A percentile compares a stretch with the other conserved stretches of the same genome.
Conservation (phyloP, 1,140 invertebrate genomes). For the Thaumetopoea pityocampa region DNA sequence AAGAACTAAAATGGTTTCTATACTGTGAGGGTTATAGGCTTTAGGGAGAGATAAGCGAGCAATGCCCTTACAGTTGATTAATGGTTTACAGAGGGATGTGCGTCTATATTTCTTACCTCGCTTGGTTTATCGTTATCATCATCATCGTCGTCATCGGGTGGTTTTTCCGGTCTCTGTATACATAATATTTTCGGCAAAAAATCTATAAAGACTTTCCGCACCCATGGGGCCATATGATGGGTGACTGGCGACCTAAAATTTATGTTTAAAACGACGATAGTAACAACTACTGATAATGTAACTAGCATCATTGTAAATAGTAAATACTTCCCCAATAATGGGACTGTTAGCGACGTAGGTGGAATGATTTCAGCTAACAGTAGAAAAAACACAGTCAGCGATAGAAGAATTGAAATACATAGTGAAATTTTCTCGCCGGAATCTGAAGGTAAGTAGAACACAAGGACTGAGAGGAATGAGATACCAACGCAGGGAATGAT, state of each 20-base stretch:
- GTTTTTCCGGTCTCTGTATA: constrained; percentile 88
- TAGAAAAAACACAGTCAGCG: constrained; percentile 98
- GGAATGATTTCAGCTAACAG: constrained; percentile 98
- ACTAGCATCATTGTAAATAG: constrained; percentile 99
- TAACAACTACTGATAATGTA: constrained; percentile 97
- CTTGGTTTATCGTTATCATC: constrained; percentile 83
- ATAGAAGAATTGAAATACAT: constrained; percentile 98
- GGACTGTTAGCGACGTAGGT: constrained; percentile 98
- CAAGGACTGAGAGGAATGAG: constrained; percentile 97
- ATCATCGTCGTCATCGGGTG: constrained; percentile 79
- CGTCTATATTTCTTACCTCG: constrained; percentile 71
- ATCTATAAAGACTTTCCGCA: constrained; percentile 91
- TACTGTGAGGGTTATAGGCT: constrained; percentile 16
- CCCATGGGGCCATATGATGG: constrained; percentile 95
- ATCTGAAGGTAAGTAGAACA: constrained; percentile 99
- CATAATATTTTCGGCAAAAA: constrained; percentile 90
- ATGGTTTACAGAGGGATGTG: constrained; percentile 11
- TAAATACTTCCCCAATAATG: constrained; percentile 97
- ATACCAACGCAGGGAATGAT: constrained; percentile 98
- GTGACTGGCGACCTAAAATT: constrained; percentile 99
- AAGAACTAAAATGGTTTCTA: constrained; percentile 40
- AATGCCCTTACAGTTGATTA: constrained; percentile 17
- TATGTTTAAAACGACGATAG: constrained; percentile 98
- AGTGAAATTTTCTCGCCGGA: constrained; percentile 98
- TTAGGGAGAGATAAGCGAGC: constrained; percentile 14